phyloP scores from a whole-genome alignment of 2,797 vertebrate genomes.

The Champsocephalus esox region DNA sequence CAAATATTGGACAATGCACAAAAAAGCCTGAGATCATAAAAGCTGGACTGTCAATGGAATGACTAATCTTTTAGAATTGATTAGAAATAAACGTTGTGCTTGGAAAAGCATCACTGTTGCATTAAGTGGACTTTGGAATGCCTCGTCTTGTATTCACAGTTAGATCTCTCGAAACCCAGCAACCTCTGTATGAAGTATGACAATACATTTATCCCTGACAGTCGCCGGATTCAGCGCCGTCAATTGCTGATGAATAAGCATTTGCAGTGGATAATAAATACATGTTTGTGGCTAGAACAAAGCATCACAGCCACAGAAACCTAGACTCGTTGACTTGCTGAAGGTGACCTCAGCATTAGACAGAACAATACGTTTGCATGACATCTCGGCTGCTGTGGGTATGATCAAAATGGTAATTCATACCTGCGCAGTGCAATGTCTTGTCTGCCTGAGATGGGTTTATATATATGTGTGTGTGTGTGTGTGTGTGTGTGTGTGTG shows the following conservation, averaged over 20 bases:
- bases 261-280: slow-evolving; percentile 50
- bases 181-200: slow-evolving; percentile 43
- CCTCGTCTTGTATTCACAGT: slow-evolving; percentile 37
- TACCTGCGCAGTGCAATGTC: slow-evolving; percentile 53
- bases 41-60: slow-evolving; percentile 66
- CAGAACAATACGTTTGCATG: slow-evolving; percentile 69
- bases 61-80: slow-evolving; percentile 65
- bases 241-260: slow-evolving; percentile 48
- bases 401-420: slow-evolving; percentile 77
- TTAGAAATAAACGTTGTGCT: slow-evolving; percentile 57
- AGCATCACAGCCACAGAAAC: slow-evolving; percentile 51
- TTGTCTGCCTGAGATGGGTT: slow-evolving; percentile 45
- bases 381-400: slow-evolving; percentile 45
- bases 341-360: slow-evolving; percentile 74
- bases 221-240: slow-evolving; percentile 28
- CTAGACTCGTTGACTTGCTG: slow-evolving; percentile 41
- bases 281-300: slow-evolving; percentile 41
- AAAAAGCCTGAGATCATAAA: slow-evolving; percentile 77
- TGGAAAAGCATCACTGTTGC: slow-evolving; percentile 47
- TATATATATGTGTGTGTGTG: too few species aligned
- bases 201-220: slow-evolving; percentile 54
- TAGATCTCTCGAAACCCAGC: slow-evolving; percentile 22
- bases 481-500: too few species aligned
- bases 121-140: slow-evolving; percentile 55
- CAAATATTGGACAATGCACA: slow-evolving; percentile 80